Evolutionary conservation across 1,140 invertebrate genomes (phyloP).

Genomic region (Tetramorium parvispinum): DNA sequence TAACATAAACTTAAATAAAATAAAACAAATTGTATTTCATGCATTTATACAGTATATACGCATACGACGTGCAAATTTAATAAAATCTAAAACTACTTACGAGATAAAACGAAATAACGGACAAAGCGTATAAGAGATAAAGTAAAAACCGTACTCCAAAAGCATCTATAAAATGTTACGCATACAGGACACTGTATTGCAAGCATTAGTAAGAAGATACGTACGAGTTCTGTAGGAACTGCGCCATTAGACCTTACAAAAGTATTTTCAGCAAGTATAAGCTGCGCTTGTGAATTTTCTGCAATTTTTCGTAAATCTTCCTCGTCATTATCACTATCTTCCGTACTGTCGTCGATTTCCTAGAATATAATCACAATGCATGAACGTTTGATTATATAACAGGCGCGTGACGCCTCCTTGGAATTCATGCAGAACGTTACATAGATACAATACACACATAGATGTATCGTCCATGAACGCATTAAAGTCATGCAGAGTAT

Average conservation of each 20-base stretch:
- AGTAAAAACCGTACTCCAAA: slow-evolving; percentile 20
- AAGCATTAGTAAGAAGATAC: slow-evolving; percentile 74
- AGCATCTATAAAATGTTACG: slow-evolving; percentile 25
- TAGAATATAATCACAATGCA: slow-evolving; percentile 53
- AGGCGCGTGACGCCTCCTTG: not conserved
- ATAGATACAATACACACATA: not conserved
- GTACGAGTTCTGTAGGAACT: slow-evolving; percentile 84
- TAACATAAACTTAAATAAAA: slow-evolving; percentile 24
- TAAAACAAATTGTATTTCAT: slow-evolving; percentile 26
- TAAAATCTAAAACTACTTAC: slow-evolving; percentile 2
- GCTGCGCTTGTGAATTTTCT: slow-evolving; percentile 86
- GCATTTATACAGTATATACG: slow-evolving; percentile 14
- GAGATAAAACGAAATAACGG: slow-evolving; percentile 1
- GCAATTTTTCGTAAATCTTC: slow-evolving; percentile 88
- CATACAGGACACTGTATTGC: not conserved
- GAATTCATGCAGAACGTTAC: not conserved
- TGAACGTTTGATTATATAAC: not conserved
- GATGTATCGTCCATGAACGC: not conserved
- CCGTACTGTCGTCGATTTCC: slow-evolving; percentile 74
- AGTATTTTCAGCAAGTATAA: slow-evolving; percentile 87
- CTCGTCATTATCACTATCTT: slow-evolving; percentile 83
- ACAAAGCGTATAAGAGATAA: slow-evolving; percentile 19
- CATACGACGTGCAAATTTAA: slow-evolving; percentile 1
- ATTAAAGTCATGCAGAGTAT: not conserved
- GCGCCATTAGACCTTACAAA: slow-evolving; percentile 84